Evolutionary conservation across 2,888 invertebrate species (phyloP).

Genomic region (Augiades crinisus): DNA sequence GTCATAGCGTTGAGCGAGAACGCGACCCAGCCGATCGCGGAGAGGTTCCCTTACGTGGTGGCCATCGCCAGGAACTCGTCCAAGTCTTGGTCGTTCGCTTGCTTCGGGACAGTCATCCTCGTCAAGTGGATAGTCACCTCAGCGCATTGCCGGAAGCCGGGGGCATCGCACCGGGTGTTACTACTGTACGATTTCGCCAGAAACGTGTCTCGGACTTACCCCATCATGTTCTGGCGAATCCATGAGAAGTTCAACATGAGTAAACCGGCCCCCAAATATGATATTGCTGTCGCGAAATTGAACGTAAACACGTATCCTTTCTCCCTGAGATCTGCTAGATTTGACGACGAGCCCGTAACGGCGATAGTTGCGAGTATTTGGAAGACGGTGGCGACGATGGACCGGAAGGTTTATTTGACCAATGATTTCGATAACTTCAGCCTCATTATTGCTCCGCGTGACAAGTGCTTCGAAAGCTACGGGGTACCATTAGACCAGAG

Average conservation of each 20-base stretch:
- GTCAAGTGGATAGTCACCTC: conserved; percentile 63
- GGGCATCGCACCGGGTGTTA: conserved; percentile 53
- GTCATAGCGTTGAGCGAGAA: conserved; percentile 52
- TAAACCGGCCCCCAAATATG: conserved; percentile 42
- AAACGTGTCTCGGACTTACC: conserved; percentile 55
- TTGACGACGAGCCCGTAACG: conserved; percentile 40
- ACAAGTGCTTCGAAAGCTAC: conserved; percentile 52
- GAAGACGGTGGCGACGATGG: conserved; percentile 67
- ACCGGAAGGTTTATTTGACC: conserved; percentile 55
- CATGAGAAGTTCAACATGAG: conserved; percentile 56
- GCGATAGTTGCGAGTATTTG: conserved; percentile 52
- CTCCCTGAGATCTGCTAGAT: conserved; percentile 44
- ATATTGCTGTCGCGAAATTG: conserved; percentile 64
- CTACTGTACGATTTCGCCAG: conserved; percentile 53
- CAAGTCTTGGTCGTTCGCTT: conserved; percentile 53
- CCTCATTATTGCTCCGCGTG: conserved; percentile 36
- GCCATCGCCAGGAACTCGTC: conserved; percentile 57
- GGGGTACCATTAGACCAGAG: conserved; percentile 51
- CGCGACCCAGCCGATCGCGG: conserved; percentile 31
- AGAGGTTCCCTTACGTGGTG: conserved; percentile 54
- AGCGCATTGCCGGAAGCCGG: conserved; percentile 57
- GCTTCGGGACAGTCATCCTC: conserved; percentile 61
- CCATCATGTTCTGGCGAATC: conserved; percentile 58
- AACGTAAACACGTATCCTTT: conserved; percentile 45
- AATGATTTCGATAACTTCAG: conserved; percentile 55